Conservation (phyloP, 2,113 vertebrate species). For the Chionodraco myersi region DNA sequence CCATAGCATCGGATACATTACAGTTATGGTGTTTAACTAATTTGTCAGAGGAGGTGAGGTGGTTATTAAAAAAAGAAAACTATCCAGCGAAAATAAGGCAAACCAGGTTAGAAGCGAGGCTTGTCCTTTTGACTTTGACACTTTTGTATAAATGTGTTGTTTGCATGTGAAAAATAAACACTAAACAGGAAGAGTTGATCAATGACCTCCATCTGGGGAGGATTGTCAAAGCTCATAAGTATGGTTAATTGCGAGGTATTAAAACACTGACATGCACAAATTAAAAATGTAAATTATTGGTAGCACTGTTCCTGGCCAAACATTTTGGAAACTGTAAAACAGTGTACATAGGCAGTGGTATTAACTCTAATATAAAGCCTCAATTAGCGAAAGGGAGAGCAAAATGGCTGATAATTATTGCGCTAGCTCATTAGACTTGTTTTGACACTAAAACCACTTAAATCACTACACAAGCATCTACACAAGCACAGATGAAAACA, state of each 20-base stretch:
- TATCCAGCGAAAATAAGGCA: neutral
- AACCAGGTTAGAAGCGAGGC: neutral
- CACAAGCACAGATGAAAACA: conserved; percentile 60
- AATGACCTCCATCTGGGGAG: conserved; percentile 70
- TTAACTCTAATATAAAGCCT: conserved; percentile 75
- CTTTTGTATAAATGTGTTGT: conserved; percentile 27
- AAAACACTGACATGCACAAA: conserved; percentile 72
- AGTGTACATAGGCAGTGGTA: conserved; percentile 45
- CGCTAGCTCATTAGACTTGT: conserved; percentile 77
- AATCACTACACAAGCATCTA: conserved; percentile 68
- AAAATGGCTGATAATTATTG: conserved; percentile 82
- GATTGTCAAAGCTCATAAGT: conserved; percentile 69
- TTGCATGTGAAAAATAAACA: conserved; percentile 42
- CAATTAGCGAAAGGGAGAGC: conserved; percentile 73
- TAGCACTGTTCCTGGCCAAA: conserved; percentile 59
- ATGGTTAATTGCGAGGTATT: conserved; percentile 74
- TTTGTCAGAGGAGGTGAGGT: neutral
- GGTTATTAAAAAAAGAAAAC: neutral
- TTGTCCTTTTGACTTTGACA: conserved; percentile 58
- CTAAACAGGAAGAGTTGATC: conserved; percentile 44
- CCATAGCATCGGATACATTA: neutral
- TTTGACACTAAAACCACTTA: conserved; percentile 78
- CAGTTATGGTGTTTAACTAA: neutral
- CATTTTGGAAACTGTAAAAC: conserved; percentile 65
- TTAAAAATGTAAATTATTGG: conserved; percentile 73